These are phyloP conservation scores for Hyles euphorbiae DNA, from an alignment of 1,140 invertebrate species.

Conservation along the genomic window DNA sequence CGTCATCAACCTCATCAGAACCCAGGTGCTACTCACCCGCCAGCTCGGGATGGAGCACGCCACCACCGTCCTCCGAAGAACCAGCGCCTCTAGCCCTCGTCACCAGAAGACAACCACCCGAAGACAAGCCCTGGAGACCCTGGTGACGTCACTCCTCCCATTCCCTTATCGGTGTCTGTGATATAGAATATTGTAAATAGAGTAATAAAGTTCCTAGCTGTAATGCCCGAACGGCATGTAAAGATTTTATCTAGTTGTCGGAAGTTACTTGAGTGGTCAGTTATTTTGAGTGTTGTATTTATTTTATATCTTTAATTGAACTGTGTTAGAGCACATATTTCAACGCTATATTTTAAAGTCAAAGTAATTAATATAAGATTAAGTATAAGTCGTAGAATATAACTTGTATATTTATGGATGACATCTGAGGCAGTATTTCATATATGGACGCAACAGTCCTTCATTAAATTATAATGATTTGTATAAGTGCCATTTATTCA, in stretches of 20 bases:
- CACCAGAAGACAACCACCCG: slow-evolving; percentile 77
- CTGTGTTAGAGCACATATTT: slow-evolving; percentile 7
- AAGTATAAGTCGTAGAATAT: slow-evolving; percentile 23
- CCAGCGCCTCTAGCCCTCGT: slow-evolving; percentile 83
- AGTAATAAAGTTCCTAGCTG: slow-evolving; percentile 56
- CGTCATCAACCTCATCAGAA: slow-evolving; percentile 78
- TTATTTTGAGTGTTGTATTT: slow-evolving; percentile 29
- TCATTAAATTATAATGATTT: not conserved
- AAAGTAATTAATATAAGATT: too few relatives aligned
- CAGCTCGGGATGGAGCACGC: slow-evolving; percentile 60
- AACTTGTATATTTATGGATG: slow-evolving; percentile 56
- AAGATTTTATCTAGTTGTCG: slow-evolving; percentile 23
- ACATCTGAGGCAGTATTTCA: slow-evolving; percentile 72
- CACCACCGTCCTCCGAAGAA: slow-evolving; percentile 52
- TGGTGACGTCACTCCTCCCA: slow-evolving; percentile 76
- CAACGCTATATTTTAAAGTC: too few relatives aligned
- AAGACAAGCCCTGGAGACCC: slow-evolving; percentile 81
- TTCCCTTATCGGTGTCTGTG: slow-evolving; percentile 51
- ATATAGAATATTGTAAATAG: slow-evolving; percentile 41
- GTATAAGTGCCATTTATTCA: slow-evolving; percentile 5
- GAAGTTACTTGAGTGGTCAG: slow-evolving; percentile 49
- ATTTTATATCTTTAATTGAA: slow-evolving; percentile 14
- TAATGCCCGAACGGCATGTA: slow-evolving; percentile 6
- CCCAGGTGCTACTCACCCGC: slow-evolving; percentile 62
- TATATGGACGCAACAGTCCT: slow-evolving; percentile 19